phyloP scores from a whole-genome alignment of 30 jellyfish, hydroid and myxozoan species.

The Hydractinia echinata region DNA sequence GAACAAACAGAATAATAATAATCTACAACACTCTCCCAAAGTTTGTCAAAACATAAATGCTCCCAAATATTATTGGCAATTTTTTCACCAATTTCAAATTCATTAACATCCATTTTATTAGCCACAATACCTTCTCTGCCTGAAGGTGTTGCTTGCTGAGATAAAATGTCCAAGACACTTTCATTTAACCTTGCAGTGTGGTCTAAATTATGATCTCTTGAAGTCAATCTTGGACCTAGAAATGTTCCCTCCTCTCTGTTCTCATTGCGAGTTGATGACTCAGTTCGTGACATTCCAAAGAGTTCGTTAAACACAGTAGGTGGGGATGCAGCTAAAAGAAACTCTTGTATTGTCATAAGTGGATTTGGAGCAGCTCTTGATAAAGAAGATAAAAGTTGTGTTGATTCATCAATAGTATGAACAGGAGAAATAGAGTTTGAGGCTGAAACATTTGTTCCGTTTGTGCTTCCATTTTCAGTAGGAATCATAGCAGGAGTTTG shows the following conservation, averaged over 20 bases:
- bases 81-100: slow-evolving; percentile 14
- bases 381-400: neutral
- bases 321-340: slow-evolving; percentile 16
- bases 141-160: neutral
- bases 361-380: neutral
- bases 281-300: slow-evolving; percentile 9
- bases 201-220: neutral
- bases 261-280: neutral
- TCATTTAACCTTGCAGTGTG: neutral
- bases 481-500: neutral
- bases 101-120: neutral
- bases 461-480: too few species aligned
- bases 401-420: neutral
- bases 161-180: neutral
- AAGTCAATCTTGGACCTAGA: slow-evolving; percentile 3
- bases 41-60: slow-evolving; percentile 57
- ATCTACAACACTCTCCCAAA: slow-evolving; percentile 77
- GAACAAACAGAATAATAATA: slow-evolving; percentile 80
- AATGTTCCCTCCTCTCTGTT: neutral
- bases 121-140: neutral
- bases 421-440: neutral
- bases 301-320: slow-evolving; percentile 5
- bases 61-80: slow-evolving; percentile 53
- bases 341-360: slow-evolving; percentile 16
- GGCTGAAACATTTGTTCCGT: too few species aligned